Evolutionary conservation across 2,888 invertebrate genomes (phyloP), one percentile per base, ranked within the genome.

Genomic region (Coremacera marginata): DNA sequence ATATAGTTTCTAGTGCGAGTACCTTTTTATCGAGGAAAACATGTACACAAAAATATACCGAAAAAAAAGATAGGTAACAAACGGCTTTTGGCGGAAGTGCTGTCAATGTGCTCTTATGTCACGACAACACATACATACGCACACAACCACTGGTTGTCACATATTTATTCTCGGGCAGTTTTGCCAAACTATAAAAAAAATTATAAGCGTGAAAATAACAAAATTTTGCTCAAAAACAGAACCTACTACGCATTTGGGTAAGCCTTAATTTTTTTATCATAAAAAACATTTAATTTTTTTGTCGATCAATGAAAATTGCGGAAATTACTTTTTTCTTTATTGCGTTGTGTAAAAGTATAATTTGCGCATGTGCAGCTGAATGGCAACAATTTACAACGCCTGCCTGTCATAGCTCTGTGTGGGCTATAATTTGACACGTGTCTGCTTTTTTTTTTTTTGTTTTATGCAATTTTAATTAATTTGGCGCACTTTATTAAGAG

Each of bases 51-150:
- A n/a, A 65, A 11, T 44, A 11, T 11, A 31, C 25, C 9, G 19
- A 65, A 31, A 11, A 5, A 65, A 37, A 65, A 2, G n/a, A 37
- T 37, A 65, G n/a, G 4, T 9, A 44, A 49, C n/a, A 25, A 19
- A 25, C 19, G 49, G 49, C 25, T 49, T 49, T 49, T 68, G 44
- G 68, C 68, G 68, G 68, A 68, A 68, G 68, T 68, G 49, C 49
- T 68, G 68, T 68, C 68, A 68, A 68, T 68, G 68, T 27, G 27
- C 49, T 11, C 22, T 31, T 14, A 37, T 44, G 49, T 49, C 68
- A 68, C 44, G 51, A 68, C 68, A 49, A n/a, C 19, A 68, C 68
- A 68, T 31, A 49, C 11, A 68, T 25, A 68, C 68, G 44, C 68
- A 49, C 68, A 22, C 49, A 31, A 16, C 2, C 22, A 7, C 31